Evolutionary conservation across 2,888 invertebrate species (phyloP), one percentile per base, ranked within the genome.

Genomic region (Caenorhabditis sp.): DNA sequence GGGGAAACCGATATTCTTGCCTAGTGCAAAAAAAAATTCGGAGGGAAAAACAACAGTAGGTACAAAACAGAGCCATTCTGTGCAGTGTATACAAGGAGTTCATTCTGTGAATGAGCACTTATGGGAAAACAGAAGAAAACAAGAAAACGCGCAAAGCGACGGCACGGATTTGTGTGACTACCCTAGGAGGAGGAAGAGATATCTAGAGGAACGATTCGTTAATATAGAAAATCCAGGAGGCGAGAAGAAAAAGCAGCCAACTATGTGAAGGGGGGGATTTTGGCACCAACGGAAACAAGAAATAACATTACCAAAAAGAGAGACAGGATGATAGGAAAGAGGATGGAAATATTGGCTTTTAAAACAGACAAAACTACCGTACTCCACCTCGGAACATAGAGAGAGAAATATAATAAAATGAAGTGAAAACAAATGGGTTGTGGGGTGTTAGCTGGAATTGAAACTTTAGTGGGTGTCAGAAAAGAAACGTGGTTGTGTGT

Each of bases 311-410:
- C 74, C 73, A 80, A 80, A 80, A 19, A 59, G 58, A 26, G 54
- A 44, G n/a, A n/a, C n/a, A 38, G 31, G 66, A 14, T 49, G 58
- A 51, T 24, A 54, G 64, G 56, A 74, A 24, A 63, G 74, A 74
- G 74, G 74, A 56, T 64, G 35, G 69, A 54, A 69, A 61, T 26
- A 77, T 69, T 69, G 76, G 76, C 38, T 77, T 76, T 66, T 28
- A 68, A 26, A 77, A 77, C 76, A 77, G 76, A 77, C 76, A 77
- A 76, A 61, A 69, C 76, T 77, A 77, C 76, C 76, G 76, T 77
- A 77, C 61, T 77, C 76, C 76, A 77, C 69, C 68, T 69, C 76
- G 6, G 51, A 44, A 38, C 35, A 51, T 35, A 49, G 47, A 63
- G 35, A 61, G n/a, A n/a, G 26, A 26, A 41, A 41, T n/a, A 63